Conservation (phyloP, 2,797 vertebrate genomes). For the Remorina albescens region DNA sequence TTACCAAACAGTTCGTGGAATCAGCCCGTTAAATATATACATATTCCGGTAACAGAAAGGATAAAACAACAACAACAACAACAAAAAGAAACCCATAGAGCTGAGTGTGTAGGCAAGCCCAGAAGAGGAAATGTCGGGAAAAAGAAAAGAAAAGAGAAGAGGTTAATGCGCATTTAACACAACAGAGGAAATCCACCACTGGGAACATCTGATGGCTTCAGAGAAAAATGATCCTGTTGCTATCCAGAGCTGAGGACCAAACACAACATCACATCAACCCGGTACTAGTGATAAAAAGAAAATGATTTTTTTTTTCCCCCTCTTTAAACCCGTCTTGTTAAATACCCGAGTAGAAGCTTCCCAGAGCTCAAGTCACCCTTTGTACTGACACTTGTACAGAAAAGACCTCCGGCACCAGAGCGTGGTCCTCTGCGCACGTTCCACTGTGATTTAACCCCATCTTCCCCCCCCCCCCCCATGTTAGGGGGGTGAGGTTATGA, state of each 20-base stretch:
- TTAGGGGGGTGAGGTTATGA: no score
- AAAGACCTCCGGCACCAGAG: slow-evolving; percentile 64
- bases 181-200: slow-evolving; percentile 62
- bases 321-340: background rate
- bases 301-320: background rate
- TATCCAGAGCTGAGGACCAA: slow-evolving; percentile 54
- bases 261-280: slow-evolving; percentile 16
- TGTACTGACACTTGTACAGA: slow-evolving; percentile 62
- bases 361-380: slow-evolving; percentile 61
- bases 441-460: slow-evolving; percentile 62
- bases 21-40: slow-evolving; percentile 17
- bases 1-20: slow-evolving; percentile 37
- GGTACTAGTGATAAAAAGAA: background rate
- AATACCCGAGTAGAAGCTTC: slow-evolving; percentile 28
- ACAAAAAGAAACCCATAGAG: background rate
- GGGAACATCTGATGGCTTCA: slow-evolving; percentile 49
- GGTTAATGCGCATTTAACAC: slow-evolving; percentile 67
- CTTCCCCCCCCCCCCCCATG: slow-evolving; percentile 11
- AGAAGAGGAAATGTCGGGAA: slow-evolving; percentile 48
- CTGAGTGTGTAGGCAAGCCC: slow-evolving; percentile 39
- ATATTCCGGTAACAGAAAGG: slow-evolving; percentile 51
- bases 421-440: slow-evolving; percentile 61
- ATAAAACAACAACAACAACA: background rate
- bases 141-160: slow-evolving; percentile 43
- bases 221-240: slow-evolving; percentile 53